phyloP scores from a whole-genome alignment of 2,797 vertebrate species.

The Bovichtus variegatus region DNA sequence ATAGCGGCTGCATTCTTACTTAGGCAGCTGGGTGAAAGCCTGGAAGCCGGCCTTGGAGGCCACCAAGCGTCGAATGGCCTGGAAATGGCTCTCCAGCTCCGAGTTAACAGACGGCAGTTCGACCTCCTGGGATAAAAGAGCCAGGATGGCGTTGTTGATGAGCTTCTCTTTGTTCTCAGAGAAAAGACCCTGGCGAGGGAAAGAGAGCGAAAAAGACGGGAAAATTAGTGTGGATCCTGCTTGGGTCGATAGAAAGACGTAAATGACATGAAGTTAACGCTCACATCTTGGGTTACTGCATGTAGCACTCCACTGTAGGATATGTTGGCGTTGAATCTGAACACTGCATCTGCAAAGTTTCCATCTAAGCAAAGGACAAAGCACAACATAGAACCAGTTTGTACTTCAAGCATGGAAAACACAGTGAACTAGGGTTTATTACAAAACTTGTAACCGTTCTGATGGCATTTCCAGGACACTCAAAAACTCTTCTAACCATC shows the following conservation, averaged over 20 bases:
- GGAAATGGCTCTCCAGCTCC: constrained; percentile 98
- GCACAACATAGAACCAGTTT: not conserved
- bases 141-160: constrained; percentile 97
- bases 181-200: constrained; percentile 90
- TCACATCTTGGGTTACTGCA: constrained; percentile 98
- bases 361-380: constrained; percentile 87
- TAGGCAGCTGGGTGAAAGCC: constrained; percentile 98
- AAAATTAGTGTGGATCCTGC: constrained; percentile 8
- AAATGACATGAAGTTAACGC: constrained; percentile 57
- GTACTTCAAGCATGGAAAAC: not conserved
- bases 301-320: constrained; percentile 98
- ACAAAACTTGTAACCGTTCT: no score
- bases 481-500: no score
- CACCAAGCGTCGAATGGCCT: constrained; percentile 95
- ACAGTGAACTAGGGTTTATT: no score
- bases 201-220: not conserved
- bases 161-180: constrained; percentile 99
- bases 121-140: constrained; percentile 94
- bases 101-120: constrained; percentile 90
- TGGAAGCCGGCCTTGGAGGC: constrained; percentile 99
- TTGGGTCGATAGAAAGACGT: not conserved
- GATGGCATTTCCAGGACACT: no score
- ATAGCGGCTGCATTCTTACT: constrained; percentile 83
- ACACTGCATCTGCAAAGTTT: constrained; percentile 97
- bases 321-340: constrained; percentile 97